phyloP scores from a whole-genome alignment of 2,888 invertebrate genomes.

The Blomia tropicalis region DNA sequence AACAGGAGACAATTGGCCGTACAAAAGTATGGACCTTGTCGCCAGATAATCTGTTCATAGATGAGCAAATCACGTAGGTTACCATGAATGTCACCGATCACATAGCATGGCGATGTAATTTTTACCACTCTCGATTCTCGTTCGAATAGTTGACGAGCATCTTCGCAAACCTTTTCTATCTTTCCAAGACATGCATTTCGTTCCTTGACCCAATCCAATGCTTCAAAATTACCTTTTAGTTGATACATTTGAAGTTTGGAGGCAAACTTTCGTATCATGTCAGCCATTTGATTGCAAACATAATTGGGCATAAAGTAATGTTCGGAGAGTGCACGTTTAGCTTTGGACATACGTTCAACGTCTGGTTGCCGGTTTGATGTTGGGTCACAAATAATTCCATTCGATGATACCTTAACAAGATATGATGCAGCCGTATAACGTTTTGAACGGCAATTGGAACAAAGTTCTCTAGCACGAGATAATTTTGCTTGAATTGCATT shows the following conservation, averaged over 20 bases:
- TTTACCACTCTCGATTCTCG: background rate
- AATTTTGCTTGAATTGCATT: too few species aligned
- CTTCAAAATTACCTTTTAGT: background rate
- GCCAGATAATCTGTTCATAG: slow-evolving; percentile 54
- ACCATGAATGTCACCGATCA: too few species aligned
- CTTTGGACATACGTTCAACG: background rate
- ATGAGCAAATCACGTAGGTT: slow-evolving; percentile 47
- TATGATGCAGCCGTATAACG: too few species aligned
- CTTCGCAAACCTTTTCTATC: too few species aligned
- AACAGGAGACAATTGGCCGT: slow-evolving; percentile 52
- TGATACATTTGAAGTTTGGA: background rate
- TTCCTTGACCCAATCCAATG: background rate
- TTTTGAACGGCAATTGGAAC: too few species aligned
- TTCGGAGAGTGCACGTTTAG: background rate
- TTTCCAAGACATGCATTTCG: too few species aligned
- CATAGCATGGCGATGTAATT: background rate
- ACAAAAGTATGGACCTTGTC: slow-evolving; percentile 47
- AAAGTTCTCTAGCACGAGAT: too few species aligned
- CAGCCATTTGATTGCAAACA: background rate
- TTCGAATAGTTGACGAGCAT: background rate
- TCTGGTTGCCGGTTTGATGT: background rate
- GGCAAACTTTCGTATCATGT: background rate
- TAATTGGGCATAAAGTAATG: background rate
- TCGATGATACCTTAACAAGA: too few species aligned
- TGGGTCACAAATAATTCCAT: too few species aligned